A percentile compares a stretch with the other conserved stretches of the same genome.
Conservation (phyloP, 2,797 vertebrate species). For the Falco columbarius region DNA sequence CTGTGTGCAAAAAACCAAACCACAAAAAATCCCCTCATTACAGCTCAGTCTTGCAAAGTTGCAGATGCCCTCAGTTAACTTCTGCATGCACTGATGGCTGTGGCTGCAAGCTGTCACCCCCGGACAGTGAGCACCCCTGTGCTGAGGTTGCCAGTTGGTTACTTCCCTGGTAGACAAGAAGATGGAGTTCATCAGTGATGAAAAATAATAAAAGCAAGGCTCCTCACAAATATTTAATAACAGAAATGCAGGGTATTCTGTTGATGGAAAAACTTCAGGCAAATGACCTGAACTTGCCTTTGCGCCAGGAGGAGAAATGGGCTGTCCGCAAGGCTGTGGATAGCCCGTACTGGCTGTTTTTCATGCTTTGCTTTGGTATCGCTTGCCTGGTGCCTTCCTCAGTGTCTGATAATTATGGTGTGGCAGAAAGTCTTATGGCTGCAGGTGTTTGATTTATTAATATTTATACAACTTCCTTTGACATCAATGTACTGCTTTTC, state of each 20-base stretch:
- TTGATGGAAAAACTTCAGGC: neutral
- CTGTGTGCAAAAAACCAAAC: neutral
- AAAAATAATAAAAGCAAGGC: neutral
- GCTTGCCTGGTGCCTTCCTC: neutral
- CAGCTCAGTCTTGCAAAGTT: neutral
- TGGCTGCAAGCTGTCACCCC: rapidly evolving
- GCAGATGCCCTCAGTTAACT: neutral
- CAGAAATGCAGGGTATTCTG: neutral
- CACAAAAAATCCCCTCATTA: neutral
- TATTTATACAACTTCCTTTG: neutral
- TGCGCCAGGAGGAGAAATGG: neutral
- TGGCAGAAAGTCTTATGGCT: neutral
- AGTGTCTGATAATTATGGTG: neutral
- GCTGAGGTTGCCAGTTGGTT: neutral
- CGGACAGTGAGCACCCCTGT: rapidly evolving
- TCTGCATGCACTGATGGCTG: neutral
- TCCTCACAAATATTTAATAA: neutral
- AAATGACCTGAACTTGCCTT: neutral
- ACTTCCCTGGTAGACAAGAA: neutral
- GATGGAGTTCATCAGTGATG: neutral
- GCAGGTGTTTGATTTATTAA: neutral
- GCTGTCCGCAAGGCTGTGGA: neutral
- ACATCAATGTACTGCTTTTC: neutral
- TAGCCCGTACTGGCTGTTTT: neutral
- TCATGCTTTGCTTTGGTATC: neutral